Evolutionary conservation across 2,888 invertebrate genomes (phyloP).

Genomic region (Leucophenga montana): DNA sequence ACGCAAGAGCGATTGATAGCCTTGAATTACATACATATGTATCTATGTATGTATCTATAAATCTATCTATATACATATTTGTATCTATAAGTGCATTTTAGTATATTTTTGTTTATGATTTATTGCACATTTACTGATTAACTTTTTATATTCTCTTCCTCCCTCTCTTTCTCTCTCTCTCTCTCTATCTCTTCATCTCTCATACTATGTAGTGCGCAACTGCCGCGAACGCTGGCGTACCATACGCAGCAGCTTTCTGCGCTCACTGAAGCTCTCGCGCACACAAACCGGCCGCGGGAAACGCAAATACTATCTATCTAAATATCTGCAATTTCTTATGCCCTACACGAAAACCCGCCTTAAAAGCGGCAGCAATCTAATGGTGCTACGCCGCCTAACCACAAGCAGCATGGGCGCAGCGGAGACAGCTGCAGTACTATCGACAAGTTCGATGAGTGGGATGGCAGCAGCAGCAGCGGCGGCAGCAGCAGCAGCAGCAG

Average conservation of each 20-base stretch:
- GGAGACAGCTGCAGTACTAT: background rate
- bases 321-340: conserved; percentile 67
- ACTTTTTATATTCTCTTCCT: conserved; percentile 22
- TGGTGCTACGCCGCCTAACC: conserved; percentile 50
- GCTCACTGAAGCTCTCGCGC: conserved; percentile 64
- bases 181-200: conserved; percentile 20
- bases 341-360: conserved; percentile 66
- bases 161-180: conserved; percentile 20
- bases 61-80: too few species aligned
- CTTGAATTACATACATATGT: too few species aligned
- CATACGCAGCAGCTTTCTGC: conserved; percentile 66
- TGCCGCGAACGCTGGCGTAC: conserved; percentile 69
- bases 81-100: conserved; percentile 8
- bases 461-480: conserved; percentile 2
- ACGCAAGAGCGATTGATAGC: too few species aligned
- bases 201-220: conserved; percentile 61
- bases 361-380: conserved; percentile 42
- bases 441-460: background rate
- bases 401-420: conserved; percentile 38
- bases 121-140: background rate
- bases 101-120: conserved; percentile 9
- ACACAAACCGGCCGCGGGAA: conserved; percentile 68
- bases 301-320: conserved; percentile 69
- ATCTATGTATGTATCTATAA: too few species aligned
- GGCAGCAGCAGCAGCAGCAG: conserved; percentile 32